phyloP scores from a whole-genome alignment of 37 sponge, comb jelly and placozoan species.

The Agelas oroides region DNA sequence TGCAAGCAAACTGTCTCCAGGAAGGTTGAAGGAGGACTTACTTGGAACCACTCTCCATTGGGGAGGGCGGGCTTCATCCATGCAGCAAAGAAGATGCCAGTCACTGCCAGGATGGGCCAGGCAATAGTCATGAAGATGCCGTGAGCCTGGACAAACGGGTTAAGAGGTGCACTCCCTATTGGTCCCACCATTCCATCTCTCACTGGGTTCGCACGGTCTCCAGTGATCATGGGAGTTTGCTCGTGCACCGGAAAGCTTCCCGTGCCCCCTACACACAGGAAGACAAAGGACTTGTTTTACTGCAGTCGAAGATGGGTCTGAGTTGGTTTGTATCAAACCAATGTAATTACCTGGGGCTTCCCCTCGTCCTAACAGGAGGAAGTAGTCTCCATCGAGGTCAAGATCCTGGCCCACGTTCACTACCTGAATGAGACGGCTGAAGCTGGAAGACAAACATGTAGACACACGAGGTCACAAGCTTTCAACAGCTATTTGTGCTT shows the following conservation, averaged over 20 bases:
- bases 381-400: slow-evolving; percentile 14
- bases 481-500: slow-evolving; percentile 13
- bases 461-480: neutral
- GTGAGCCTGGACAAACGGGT: slow-evolving; percentile 19
- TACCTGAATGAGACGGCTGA: slow-evolving; percentile 10
- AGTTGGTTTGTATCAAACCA: too few species aligned
- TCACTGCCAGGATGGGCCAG: slow-evolving; percentile 52
- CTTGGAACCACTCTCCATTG: slow-evolving; percentile 82
- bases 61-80: slow-evolving; percentile 76
- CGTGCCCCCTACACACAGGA: too few species aligned
- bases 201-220: too few species aligned
- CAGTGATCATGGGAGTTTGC: too few species aligned
- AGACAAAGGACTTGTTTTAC: too few species aligned
- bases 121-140: slow-evolving; percentile 80
- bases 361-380: slow-evolving; percentile 24
- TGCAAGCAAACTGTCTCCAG: too few species aligned
- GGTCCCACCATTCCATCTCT: too few species aligned
- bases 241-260: too few species aligned
- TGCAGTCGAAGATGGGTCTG: too few species aligned
- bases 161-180: neutral
- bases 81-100: slow-evolving; percentile 73
- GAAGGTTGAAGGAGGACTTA: neutral
- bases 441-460: slow-evolving; percentile 6
- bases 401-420: slow-evolving; percentile 11
- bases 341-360: neutral